Conservation (phyloP, 2,888 invertebrate species). For the Agriopis leucophaearia region DNA sequence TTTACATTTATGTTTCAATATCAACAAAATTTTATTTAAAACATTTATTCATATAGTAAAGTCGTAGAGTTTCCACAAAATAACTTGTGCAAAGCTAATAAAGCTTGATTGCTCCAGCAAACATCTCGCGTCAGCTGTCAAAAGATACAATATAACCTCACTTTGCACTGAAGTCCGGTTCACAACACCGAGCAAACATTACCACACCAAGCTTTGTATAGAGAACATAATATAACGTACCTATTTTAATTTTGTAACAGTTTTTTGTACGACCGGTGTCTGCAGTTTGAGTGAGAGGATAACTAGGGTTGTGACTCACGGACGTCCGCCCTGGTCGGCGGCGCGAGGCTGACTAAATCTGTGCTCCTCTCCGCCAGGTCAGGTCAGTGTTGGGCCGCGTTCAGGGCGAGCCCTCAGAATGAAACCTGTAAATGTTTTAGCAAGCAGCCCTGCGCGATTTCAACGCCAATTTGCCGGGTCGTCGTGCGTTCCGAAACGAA, state of each 20-base stretch:
- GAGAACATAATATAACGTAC: conserved; percentile 27
- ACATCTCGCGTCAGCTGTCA: conserved; percentile 44
- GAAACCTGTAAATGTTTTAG: conserved; percentile 64
- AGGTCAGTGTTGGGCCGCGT: conserved; percentile 73
- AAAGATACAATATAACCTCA: conserved; percentile 37
- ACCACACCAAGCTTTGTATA: conserved; percentile 30
- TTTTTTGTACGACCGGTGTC: conserved; percentile 63
- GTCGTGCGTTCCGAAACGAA: conserved; percentile 51
- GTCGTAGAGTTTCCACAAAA: conserved; percentile 5
- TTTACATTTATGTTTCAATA: too few relatives aligned
- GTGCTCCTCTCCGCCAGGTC: conserved; percentile 80
- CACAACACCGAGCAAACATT: conserved; percentile 27
- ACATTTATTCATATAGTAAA: background rate
- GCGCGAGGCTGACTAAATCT: conserved; percentile 84
- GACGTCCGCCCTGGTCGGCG: conserved; percentile 74
- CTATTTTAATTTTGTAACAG: conserved; percentile 50
- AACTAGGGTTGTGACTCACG: conserved; percentile 48
- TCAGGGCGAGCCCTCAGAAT: conserved; percentile 56
- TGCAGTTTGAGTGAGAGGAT: conserved; percentile 46
- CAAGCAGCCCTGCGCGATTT: conserved; percentile 49
- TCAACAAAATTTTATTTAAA: too few relatives aligned
- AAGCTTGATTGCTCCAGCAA: conserved; percentile 25
- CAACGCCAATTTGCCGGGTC: conserved; percentile 57
- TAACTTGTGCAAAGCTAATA: conserved; percentile 25
- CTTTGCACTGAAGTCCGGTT: conserved; percentile 30